Conservation (phyloP, 2,797 vertebrate species). For the Parauchenoglanis punctatus region DNA sequence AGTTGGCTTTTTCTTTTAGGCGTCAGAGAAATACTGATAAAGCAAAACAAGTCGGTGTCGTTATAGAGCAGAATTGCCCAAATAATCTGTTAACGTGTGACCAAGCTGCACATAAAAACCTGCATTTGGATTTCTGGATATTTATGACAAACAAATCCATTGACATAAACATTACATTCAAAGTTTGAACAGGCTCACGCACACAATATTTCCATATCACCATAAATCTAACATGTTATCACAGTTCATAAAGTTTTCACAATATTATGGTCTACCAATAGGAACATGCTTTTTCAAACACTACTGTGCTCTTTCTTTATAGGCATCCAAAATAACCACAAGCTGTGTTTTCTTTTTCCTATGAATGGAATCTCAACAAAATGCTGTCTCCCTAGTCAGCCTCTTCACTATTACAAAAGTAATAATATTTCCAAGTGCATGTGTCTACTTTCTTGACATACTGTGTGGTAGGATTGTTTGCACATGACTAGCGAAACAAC, state of each 20-base stretch:
- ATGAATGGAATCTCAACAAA: neutral
- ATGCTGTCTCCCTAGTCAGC: neutral
- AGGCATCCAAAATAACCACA: neutral
- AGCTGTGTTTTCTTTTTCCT: neutral
- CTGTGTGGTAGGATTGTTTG: neutral
- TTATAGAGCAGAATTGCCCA: neutral
- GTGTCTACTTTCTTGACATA: too few species aligned
- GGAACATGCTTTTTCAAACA: neutral
- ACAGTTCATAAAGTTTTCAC: neutral
- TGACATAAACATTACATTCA: neutral
- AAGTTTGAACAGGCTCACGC: neutral
- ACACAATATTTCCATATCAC: neutral
- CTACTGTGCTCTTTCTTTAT: neutral
- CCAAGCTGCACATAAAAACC: neutral
- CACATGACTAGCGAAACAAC: neutral
- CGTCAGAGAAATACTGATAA: too few species aligned
- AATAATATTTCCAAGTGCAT: neutral
- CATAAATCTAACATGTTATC: neutral
- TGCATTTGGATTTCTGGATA: neutral
- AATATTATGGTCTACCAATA: neutral
- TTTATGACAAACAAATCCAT: neutral
- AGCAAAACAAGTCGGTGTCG: neutral
- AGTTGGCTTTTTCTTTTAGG: neutral
- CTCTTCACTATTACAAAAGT: neutral
- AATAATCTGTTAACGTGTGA: constrained; percentile 20